Conservation (phyloP, 2,113 vertebrate genomes). For the Heptranchias perlo region DNA sequence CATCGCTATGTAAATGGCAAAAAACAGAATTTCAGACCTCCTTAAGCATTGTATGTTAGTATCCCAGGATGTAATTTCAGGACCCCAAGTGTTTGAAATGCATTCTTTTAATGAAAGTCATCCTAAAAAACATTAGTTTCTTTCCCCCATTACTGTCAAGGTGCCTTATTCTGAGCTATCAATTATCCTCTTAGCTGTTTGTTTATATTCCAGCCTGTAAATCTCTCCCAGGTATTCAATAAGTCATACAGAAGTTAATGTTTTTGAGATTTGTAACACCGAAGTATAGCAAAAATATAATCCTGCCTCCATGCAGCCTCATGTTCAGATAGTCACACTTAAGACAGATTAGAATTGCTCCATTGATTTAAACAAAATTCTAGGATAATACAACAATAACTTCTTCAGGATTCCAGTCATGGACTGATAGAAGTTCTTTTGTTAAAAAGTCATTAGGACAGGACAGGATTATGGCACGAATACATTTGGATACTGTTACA, state of each 20-base stretch:
- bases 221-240: not conserved
- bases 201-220: not conserved
- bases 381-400: not conserved
- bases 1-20: not conserved
- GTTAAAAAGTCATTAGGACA: conserved; percentile 19
- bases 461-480: not conserved
- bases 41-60: not conserved
- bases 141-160: not conserved
- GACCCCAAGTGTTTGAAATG: not conserved
- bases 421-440: not conserved
- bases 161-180: not conserved
- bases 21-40: not conserved
- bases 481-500: conserved; percentile 32
- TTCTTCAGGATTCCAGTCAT: conserved; percentile 14
- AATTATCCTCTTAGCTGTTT: not conserved
- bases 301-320: not conserved
- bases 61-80: not conserved
- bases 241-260: not conserved
- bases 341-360: not conserved
- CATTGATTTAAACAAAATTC: not conserved
- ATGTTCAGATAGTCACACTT: not conserved
- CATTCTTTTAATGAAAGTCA: not conserved
- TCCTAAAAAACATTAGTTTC: not conserved
- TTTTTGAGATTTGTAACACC: not conserved
- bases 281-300: not conserved